Conservation (phyloP, 2,888 invertebrate genomes). For the Eudemis profundana region DNA sequence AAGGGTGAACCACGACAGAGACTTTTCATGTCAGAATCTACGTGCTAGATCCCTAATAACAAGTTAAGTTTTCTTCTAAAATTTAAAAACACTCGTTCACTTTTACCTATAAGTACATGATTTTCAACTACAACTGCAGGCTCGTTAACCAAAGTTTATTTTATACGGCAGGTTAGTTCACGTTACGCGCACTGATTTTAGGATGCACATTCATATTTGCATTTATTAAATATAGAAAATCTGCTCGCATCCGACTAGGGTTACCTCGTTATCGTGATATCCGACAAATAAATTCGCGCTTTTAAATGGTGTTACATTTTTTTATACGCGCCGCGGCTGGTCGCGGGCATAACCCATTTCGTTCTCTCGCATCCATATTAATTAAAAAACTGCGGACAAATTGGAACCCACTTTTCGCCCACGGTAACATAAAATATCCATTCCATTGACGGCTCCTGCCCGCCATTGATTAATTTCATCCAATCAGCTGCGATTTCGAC, state of each 20-base stretch:
- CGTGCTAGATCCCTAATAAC: no score
- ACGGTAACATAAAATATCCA: slow-evolving; percentile 83
- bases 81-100: neutral
- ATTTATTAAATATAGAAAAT: slow-evolving; percentile 30
- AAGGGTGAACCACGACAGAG: no score
- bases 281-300: slow-evolving; percentile 33
- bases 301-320: slow-evolving; percentile 48
- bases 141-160: slow-evolving; percentile 23
- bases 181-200: slow-evolving; percentile 23
- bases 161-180: slow-evolving; percentile 9
- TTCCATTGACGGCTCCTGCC: slow-evolving; percentile 69
- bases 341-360: slow-evolving; percentile 72
- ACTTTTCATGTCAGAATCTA: no score
- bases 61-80: no score
- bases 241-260: slow-evolving; percentile 24
- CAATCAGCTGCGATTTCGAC: slow-evolving; percentile 76
- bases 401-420: slow-evolving; percentile 78
- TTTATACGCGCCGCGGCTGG: slow-evolving; percentile 52
- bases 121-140: slow-evolving; percentile 12
- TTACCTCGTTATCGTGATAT: slow-evolving; percentile 40
- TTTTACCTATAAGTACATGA: slow-evolving; percentile 1
- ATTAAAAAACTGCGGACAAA: slow-evolving; percentile 84
- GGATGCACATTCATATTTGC: slow-evolving; percentile 18
- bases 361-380: slow-evolving; percentile 79
- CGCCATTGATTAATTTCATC: slow-evolving; percentile 81